Evolutionary conservation across 2,888 invertebrate species (phyloP).

Genomic region (Drosophila crucigera): DNA sequence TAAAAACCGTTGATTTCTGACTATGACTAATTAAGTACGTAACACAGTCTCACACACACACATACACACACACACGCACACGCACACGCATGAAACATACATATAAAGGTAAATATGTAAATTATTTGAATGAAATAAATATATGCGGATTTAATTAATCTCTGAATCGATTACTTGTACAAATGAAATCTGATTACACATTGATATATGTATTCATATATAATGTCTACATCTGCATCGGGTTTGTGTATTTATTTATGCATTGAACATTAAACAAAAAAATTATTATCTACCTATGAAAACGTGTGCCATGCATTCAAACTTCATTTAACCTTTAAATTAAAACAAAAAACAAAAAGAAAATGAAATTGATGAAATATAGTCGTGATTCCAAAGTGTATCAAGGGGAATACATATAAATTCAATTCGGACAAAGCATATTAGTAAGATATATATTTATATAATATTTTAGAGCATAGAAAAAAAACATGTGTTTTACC

Average conservation of each 20-base stretch:
- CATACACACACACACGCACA: not conserved
- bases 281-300: not conserved
- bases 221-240: not conserved
- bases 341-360: not conserved
- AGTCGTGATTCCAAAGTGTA: not conserved
- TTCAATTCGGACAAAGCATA: not conserved
- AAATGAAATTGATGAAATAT: not conserved
- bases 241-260: not conserved
- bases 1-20: constrained; percentile 26
- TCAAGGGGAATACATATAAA: not conserved
- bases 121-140: not conserved
- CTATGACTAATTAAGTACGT: constrained; percentile 3
- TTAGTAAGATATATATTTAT: not conserved
- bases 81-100: not conserved
- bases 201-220: not conserved
- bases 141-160: not conserved
- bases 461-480: not conserved
- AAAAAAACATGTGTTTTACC: not conserved
- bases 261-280: not conserved
- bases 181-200: constrained; percentile 4
- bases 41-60: not conserved
- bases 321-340: not conserved
- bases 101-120: not conserved
- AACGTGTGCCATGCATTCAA: not conserved
- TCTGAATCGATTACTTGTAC: not conserved